Percentiles rank a stretch among this genome's conserved stretches.
These are phyloP conservation scores for Irena cyanogastra DNA, from an alignment of 2,113 vertebrate genomes.

Conservation along the genomic window DNA sequence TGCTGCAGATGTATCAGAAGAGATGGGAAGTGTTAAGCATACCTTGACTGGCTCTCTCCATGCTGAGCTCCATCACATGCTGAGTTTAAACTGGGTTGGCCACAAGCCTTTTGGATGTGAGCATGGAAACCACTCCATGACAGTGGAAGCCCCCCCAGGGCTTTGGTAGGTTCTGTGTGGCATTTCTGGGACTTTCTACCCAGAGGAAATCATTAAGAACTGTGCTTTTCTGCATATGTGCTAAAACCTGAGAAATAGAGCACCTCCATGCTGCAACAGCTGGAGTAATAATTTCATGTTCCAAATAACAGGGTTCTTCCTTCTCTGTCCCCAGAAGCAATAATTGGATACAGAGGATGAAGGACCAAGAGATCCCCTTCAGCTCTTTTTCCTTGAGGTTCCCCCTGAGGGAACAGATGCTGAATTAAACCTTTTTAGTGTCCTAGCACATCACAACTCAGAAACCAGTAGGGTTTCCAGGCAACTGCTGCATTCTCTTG, in stretches of 20 bases:
- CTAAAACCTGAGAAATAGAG: neutral
- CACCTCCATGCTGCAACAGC: neutral
- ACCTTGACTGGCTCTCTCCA: neutral
- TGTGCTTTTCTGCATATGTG: neutral
- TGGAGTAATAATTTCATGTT: neutral
- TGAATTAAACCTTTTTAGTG: neutral
- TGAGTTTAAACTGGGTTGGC: neutral
- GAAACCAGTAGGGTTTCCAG: neutral
- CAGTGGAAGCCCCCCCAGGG: neutral
- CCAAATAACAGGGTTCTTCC: neutral
- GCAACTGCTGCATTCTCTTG: neutral
- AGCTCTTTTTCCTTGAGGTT: neutral
- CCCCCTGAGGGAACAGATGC: neutral
- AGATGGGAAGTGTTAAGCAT: neutral
- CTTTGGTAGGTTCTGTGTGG: neutral
- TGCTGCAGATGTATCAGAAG: neutral
- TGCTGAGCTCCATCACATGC: accelerated
- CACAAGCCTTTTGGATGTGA: neutral
- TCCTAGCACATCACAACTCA: neutral
- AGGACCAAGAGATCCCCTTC: neutral
- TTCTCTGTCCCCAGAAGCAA: neutral
- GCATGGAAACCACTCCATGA: neutral
- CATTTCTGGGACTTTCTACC: neutral
- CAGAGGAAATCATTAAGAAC: neutral
- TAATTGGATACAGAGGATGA: neutral